phyloP scores from a whole-genome alignment of 2,797 vertebrate genomes.

The Megalops cyprinoides region DNA sequence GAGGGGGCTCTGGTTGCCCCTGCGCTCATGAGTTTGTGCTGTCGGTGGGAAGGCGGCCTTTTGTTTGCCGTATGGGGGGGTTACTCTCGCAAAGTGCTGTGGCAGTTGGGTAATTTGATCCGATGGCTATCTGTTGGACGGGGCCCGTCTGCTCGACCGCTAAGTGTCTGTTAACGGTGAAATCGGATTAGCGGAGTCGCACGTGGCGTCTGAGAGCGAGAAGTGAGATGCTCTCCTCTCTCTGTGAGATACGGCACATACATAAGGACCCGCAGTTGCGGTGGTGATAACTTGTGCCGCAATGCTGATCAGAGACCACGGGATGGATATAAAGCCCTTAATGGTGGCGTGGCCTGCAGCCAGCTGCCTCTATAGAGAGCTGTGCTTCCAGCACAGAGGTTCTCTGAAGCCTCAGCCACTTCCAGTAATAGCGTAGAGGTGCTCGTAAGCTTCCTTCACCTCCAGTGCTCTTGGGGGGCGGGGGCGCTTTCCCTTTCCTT shows the following conservation, averaged over 20 bases:
- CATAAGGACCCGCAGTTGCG: background rate
- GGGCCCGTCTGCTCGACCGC: background rate
- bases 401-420: background rate
- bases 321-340: background rate
- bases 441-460: background rate
- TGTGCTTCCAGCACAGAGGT: background rate
- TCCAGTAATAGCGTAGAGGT: background rate
- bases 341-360: background rate
- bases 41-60: background rate
- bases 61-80: background rate
- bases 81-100: background rate
- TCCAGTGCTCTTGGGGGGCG: background rate
- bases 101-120: slow-evolving; percentile 25
- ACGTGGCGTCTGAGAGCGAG: background rate
- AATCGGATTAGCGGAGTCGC: slow-evolving; percentile 17
- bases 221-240: too few relatives aligned
- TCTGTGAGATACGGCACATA: background rate
- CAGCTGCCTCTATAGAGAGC: background rate
- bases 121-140: background rate
- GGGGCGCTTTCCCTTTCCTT: background rate
- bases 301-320: too few relatives aligned
- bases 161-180: slow-evolving; percentile 2
- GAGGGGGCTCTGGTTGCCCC: background rate
- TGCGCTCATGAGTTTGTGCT: background rate
- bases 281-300: background rate